phyloP scores from a whole-genome alignment of 2,888 invertebrate genomes.

The Papilio gigon region DNA sequence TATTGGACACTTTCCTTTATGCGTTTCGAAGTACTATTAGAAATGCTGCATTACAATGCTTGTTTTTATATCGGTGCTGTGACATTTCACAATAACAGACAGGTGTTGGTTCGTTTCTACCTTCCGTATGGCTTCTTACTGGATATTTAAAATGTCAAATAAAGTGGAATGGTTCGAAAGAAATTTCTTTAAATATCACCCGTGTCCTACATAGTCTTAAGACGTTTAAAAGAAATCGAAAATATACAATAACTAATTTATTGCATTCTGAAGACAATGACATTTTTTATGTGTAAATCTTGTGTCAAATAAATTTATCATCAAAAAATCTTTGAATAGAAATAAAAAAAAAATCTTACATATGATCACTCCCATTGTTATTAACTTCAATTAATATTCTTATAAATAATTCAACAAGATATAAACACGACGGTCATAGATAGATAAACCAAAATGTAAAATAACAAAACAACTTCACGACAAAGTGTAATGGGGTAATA shows the following conservation, averaged over 20 bases:
- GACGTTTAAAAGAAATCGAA: background rate
- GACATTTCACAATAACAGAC: conserved; percentile 25
- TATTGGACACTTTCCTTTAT: background rate
- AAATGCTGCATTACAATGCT: background rate
- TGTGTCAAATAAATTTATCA: background rate
- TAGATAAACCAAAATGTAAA: background rate
- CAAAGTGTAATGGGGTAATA: conserved; percentile 3
- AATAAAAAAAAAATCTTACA: conserved; percentile 12
- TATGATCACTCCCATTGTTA: conserved; percentile 15
- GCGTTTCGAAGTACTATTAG: background rate
- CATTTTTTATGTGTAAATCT: no score
- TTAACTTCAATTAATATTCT: conserved; percentile 13
- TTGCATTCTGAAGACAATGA: background rate
- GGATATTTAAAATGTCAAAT: conserved; percentile 13
- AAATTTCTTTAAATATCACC: conserved; percentile 9
- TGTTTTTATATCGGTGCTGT: conserved; percentile 1
- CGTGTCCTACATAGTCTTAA: background rate
- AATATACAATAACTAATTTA: no score
- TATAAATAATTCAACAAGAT: conserved; percentile 5
- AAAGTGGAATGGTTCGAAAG: background rate
- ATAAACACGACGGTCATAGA: conserved; percentile 26
- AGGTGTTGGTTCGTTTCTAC: conserved; percentile 17
- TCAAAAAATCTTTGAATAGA: background rate
- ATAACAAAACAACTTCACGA: conserved; percentile 3
- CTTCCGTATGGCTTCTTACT: conserved; percentile 26